A percentile compares a stretch with the other conserved stretches of the same genome.
Conservation (phyloP, 2,888 invertebrate genomes). For the Panzeria rudis region DNA sequence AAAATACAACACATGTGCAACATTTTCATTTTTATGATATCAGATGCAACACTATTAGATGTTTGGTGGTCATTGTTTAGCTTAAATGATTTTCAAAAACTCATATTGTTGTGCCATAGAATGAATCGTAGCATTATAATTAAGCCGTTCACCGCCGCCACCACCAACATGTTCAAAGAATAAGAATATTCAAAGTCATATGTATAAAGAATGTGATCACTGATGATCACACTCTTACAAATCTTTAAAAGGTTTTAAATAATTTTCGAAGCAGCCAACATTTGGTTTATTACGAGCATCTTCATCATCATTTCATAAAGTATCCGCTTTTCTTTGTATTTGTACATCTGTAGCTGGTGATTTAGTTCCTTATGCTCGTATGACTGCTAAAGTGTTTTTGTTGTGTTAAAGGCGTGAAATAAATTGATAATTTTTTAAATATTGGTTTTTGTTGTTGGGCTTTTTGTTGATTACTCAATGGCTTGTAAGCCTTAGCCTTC, state of each 20-base stretch:
- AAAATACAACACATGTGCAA: constrained; percentile 36
- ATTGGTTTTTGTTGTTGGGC: constrained; percentile 48
- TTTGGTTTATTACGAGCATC: constrained; percentile 7
- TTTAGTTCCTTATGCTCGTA: constrained; percentile 14
- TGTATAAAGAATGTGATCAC: constrained; percentile 26
- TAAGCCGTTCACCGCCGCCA: constrained; percentile 67
- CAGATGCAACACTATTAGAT: constrained; percentile 37
- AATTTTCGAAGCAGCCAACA: background rate
- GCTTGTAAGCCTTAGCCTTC: background rate
- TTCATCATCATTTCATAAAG: constrained; percentile 25
- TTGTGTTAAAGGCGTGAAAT: constrained; percentile 72
- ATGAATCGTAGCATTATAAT: constrained; percentile 60
- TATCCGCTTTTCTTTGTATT: background rate
- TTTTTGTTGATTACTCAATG: constrained; percentile 38
- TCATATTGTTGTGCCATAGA: constrained; percentile 25
- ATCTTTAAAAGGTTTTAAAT: constrained; percentile 44
- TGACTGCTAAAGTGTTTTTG: constrained; percentile 26
- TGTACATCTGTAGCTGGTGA: constrained; percentile 21
- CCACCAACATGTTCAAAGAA: constrained; percentile 11
- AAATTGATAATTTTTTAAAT: constrained; percentile 69
- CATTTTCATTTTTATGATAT: constrained; percentile 27
- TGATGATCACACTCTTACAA: constrained; percentile 15
- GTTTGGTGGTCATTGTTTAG: constrained; percentile 43
- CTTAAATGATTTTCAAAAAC: constrained; percentile 47
- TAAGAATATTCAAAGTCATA: constrained; percentile 28